Evolutionary conservation across 2,888 invertebrate species (phyloP).

Genomic region (Mesoligia furuncula): DNA sequence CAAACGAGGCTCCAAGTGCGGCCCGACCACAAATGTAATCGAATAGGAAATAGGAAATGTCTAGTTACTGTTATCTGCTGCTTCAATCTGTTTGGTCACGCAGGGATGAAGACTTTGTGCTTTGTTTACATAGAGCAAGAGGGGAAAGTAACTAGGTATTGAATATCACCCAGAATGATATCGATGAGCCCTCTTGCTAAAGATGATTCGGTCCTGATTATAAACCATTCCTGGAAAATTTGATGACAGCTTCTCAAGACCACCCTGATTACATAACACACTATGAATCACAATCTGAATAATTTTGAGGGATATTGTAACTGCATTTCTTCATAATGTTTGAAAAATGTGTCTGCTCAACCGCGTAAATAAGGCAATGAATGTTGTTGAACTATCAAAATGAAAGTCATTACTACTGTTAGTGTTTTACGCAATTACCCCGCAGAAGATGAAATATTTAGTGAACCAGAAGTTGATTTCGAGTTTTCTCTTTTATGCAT

Average conservation of each 20-base stretch:
- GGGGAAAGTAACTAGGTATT: not conserved
- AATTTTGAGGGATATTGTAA: not conserved
- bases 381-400: not conserved
- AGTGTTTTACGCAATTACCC: not conserved
- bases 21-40: slow-evolving; percentile 74
- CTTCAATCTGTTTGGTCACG: slow-evolving; percentile 62
- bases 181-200: not conserved
- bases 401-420: not conserved
- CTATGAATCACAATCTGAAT: not conserved
- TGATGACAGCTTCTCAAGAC: not conserved
- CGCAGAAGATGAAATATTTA: too few species aligned
- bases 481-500: not conserved
- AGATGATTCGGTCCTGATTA: not conserved
- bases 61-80: slow-evolving; percentile 71
- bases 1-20: slow-evolving; percentile 60
- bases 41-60: slow-evolving; percentile 76
- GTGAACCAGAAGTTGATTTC: not conserved
- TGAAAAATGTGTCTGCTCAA: not conserved
- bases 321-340: not conserved
- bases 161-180: not conserved
- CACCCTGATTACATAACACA: not conserved
- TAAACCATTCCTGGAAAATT: not conserved
- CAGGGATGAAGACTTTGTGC: slow-evolving; percentile 39
- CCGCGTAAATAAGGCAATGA: not conserved
- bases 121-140: slow-evolving; percentile 13